Percentiles rank a stretch among this genome's conserved stretches.
phyloP scores from a whole-genome alignment of 2,888 invertebrate species.

The Lepidonotus clava region DNA sequence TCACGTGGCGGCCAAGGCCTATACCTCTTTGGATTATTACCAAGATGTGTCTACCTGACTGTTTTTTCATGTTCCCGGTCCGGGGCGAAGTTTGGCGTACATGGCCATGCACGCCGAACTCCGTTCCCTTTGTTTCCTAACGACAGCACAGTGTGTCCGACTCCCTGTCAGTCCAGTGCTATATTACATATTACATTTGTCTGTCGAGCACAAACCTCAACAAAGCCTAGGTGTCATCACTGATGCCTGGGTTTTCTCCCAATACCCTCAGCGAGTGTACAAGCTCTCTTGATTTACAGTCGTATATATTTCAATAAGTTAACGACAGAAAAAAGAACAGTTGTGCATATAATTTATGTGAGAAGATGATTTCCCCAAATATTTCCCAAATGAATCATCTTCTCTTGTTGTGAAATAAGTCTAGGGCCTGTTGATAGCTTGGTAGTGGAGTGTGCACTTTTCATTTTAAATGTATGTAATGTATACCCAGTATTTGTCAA shows the following conservation, averaged over 20 bases:
- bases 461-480: conserved; percentile 54
- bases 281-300: conserved; percentile 51
- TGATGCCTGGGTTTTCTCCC: neutral
- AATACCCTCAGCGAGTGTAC: conserved; percentile 33
- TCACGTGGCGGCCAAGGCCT: neutral
- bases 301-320: conserved; percentile 1
- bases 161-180: neutral
- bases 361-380: conserved; percentile 23
- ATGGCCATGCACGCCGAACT: neutral
- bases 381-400: conserved; percentile 40
- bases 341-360: conserved; percentile 52
- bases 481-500: conserved; percentile 54
- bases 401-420: conserved; percentile 53
- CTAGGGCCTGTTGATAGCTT: conserved; percentile 54
- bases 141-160: neutral
- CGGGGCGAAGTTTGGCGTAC: neutral
- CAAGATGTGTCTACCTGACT: conserved; percentile 37
- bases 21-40: conserved; percentile 39
- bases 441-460: conserved; percentile 54
- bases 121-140: neutral
- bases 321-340: neutral
- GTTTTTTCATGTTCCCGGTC: neutral
- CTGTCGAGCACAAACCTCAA: conserved; percentile 49
- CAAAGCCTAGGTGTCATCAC: neutral
- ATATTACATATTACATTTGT: conserved; percentile 9